These are phyloP conservation scores for Tautogolabrus adspersus DNA, from an alignment of 2,113 vertebrate genomes.

Conservation along the genomic window DNA sequence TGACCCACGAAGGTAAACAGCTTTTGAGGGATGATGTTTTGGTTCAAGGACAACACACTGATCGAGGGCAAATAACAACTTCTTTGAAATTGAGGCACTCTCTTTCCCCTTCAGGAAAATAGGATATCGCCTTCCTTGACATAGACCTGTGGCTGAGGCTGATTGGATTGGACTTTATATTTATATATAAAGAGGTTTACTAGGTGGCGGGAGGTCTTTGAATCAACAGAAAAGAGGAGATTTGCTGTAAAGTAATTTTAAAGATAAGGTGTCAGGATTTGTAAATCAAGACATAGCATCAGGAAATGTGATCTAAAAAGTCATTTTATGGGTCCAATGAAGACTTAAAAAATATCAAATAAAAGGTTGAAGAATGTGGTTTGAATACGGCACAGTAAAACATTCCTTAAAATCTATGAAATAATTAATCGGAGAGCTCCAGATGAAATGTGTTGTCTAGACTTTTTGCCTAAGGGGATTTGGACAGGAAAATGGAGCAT, in stretches of 20 bases:
- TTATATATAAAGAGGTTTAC: conserved; percentile 8
- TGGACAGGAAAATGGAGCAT: conserved; percentile 51
- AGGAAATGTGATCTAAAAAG: neutral
- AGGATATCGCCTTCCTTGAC: conserved; percentile 36
- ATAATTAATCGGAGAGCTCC: conserved; percentile 35
- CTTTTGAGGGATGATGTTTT: conserved; percentile 66
- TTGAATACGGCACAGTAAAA: neutral
- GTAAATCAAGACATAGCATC: neutral
- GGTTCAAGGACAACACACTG: conserved; percentile 67
- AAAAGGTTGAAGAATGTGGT: neutral
- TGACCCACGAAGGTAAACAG: conserved; percentile 48
- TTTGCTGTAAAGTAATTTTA: neutral
- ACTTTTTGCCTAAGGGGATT: conserved; percentile 32
- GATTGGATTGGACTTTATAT: conserved; percentile 47
- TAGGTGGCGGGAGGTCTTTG: neutral
- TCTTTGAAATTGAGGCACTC: conserved; percentile 67
- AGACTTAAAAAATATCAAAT: neutral
- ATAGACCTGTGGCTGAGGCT: conserved; percentile 29
- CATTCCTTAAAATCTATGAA: neutral
- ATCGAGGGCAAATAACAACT: conserved; percentile 60
- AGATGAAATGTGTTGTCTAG: conserved; percentile 57
- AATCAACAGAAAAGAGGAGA: conserved; percentile 25
- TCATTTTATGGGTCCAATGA: neutral
- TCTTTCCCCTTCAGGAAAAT: conserved; percentile 42
- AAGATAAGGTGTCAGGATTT: neutral